phyloP scores from a whole-genome alignment of 2,113 vertebrate species.

The Microtus oregoni region DNA sequence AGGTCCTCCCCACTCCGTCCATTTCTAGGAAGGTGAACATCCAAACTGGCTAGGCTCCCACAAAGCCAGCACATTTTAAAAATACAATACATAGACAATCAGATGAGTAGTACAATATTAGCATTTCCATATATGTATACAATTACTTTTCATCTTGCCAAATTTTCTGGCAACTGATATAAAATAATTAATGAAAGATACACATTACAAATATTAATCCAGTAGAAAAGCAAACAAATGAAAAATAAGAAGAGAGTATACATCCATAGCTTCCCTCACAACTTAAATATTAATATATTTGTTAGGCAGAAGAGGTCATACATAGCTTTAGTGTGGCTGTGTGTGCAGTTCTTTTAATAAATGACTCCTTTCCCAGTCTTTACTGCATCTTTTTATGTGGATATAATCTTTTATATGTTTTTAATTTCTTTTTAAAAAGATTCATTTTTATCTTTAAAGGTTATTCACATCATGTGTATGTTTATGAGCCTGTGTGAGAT shows the following conservation, averaged over 20 bases:
- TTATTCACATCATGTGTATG: not conserved
- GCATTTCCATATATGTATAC: slow-evolving; percentile 5
- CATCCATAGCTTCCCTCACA: not conserved
- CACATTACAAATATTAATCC: slow-evolving; percentile 43
- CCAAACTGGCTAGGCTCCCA: too few species aligned
- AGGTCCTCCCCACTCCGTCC: too few species aligned
- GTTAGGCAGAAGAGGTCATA: not conserved
- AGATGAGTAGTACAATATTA: slow-evolving; percentile 41
- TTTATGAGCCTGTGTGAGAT: not conserved
- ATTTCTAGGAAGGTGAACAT: too few species aligned
- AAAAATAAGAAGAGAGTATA: not conserved
- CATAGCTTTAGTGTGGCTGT: not conserved
- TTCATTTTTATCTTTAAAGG: not conserved
- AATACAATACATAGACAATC: slow-evolving; percentile 33
- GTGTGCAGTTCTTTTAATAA: slow-evolving; percentile 20
- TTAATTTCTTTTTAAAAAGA: not conserved
- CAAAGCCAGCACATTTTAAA: too few species aligned
- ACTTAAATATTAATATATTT: slow-evolving; percentile 43
- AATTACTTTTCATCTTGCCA: slow-evolving; percentile 15
- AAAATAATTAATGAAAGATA: slow-evolving; percentile 43
- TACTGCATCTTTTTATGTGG: not conserved
- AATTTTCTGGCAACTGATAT: slow-evolving; percentile 62
- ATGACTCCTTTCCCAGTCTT: slow-evolving; percentile 1
- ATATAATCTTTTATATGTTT: slow-evolving; percentile 21
- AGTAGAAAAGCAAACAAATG: slow-evolving; percentile 20